Conservation (phyloP, 2,113 vertebrate genomes). For the Percopsis transmontana region DNA sequence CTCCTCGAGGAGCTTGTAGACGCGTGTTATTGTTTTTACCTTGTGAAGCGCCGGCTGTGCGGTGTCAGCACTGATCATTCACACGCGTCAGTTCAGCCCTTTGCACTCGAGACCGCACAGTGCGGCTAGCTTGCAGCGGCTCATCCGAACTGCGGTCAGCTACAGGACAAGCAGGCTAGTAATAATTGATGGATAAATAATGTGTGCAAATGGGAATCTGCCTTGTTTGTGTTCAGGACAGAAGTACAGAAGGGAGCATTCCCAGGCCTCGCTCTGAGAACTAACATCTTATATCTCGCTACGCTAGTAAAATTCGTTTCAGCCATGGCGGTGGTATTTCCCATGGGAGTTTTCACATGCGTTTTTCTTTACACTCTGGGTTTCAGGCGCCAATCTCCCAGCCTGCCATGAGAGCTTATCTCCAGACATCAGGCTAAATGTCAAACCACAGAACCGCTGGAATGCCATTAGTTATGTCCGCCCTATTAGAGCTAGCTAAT, state of each 20-base stretch:
- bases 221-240: conserved; percentile 38
- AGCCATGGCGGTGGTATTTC: conserved; percentile 21
- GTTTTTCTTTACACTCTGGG: conserved; percentile 19
- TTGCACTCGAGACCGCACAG: neutral
- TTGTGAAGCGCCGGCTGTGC: neutral
- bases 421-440: conserved; percentile 57
- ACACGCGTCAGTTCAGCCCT: conserved; percentile 7
- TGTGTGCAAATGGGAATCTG: conserved; percentile 32
- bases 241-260: conserved; percentile 21
- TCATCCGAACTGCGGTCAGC: conserved; percentile 1
- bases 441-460: conserved; percentile 45
- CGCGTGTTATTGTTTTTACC: conserved; percentile 14
- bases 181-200: conserved; percentile 42
- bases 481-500: conserved; percentile 61
- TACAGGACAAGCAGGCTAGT: conserved; percentile 22
- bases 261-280: conserved; percentile 10
- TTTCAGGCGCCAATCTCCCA: conserved; percentile 40
- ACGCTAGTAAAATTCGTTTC: conserved; percentile 34
- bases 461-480: conserved; percentile 62
- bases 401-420: conserved; percentile 56
- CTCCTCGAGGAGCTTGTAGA: conserved; percentile 29
- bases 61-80: conserved; percentile 29
- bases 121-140: neutral
- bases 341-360: conserved; percentile 15
- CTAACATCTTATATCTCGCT: conserved; percentile 29